Evolutionary conservation across 2,113 vertebrate genomes (phyloP).

Genomic region (Hippocampus barbouri): DNA sequence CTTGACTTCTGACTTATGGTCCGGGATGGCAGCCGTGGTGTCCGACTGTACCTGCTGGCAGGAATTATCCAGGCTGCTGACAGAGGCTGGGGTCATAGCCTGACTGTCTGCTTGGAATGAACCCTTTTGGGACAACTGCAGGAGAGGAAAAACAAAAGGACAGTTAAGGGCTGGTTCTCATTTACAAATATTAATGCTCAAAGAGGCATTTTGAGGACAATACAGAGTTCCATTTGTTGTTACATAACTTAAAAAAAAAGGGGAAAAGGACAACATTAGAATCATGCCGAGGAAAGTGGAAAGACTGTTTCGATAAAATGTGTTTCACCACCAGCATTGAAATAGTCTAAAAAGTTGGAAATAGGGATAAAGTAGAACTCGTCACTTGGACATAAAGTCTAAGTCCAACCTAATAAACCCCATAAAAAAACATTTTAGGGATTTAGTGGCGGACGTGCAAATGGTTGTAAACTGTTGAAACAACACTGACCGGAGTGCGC

Average conservation of each 20-base stretch:
- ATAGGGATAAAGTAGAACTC: too few species aligned
- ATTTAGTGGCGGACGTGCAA: neutral
- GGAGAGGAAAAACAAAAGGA: neutral
- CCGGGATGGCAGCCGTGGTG: slow-evolving; percentile 70
- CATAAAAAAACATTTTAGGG: neutral
- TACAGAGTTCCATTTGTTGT: neutral
- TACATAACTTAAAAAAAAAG: neutral
- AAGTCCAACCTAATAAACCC: too few species aligned
- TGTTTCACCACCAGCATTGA: too few species aligned
- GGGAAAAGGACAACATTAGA: neutral
- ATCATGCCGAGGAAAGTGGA: neutral
- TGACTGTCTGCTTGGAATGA: slow-evolving; percentile 84
- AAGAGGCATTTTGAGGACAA: slow-evolving; percentile 1
- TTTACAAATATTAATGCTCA: neutral
- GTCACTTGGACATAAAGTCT: too few species aligned
- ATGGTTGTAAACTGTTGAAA: neutral
- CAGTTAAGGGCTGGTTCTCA: neutral
- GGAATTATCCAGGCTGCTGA: slow-evolving; percentile 86
- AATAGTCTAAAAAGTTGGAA: too few species aligned
- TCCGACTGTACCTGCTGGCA: slow-evolving; percentile 83
- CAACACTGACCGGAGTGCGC: slow-evolving; percentile 83
- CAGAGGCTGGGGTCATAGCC: slow-evolving; percentile 87
- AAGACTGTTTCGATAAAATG: neutral
- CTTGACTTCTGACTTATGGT: slow-evolving; percentile 84
- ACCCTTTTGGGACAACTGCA: slow-evolving; percentile 87